Base-by-base conservation (phyloP, 2,888 invertebrate species). In the Cantharis rufa region DNA sequence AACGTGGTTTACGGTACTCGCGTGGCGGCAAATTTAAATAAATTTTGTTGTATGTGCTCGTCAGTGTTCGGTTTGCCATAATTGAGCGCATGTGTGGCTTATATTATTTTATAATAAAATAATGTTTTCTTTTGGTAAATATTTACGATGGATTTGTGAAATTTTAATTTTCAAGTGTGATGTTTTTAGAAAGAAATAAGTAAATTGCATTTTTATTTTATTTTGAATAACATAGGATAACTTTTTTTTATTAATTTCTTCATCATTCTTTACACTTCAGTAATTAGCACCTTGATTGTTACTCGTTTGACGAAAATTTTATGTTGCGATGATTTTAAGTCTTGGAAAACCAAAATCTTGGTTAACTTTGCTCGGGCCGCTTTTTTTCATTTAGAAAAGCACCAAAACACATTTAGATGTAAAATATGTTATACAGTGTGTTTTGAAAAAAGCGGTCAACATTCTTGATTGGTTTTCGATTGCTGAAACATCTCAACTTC, bases 1-100 rank as follows among this genome's bases (percentile, higher is more conserved):
- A 66, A 66, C 64, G 24, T 66, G 24, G 64, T 66, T n/a, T 21
- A 21, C 48, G 21, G 64, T 16, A 21, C n/a, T 66, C 16, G 21
- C 18, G 21, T 66, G 18, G 64, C 21, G 64, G 64, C 13, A 66
- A 66, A 24, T 21, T 66, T n/a, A 13, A 66, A 66, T 66, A 13
- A 66, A 21, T 66, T 63, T 18, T 16, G n/a, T 21, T 21, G 21
- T 18, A 9, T 24, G 24, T 18, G 18, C 64, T 66, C 64, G 64
- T 24, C 64, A n/a, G 64, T 66, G 21, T 66, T 18, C 64, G 64
- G 18, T 21, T 66, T 18, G 16, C n/a, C 64, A 24, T 24, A 66
- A 66, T 21, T 66, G n/a, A 66, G 64, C 64, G 64, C 64, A 66
- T 24, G 64, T 66, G 64, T 66, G 64, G 64, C 64, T 66, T 66